Conservation (phyloP, 2,113 vertebrate species). For the Pardalotus punctatus region DNA sequence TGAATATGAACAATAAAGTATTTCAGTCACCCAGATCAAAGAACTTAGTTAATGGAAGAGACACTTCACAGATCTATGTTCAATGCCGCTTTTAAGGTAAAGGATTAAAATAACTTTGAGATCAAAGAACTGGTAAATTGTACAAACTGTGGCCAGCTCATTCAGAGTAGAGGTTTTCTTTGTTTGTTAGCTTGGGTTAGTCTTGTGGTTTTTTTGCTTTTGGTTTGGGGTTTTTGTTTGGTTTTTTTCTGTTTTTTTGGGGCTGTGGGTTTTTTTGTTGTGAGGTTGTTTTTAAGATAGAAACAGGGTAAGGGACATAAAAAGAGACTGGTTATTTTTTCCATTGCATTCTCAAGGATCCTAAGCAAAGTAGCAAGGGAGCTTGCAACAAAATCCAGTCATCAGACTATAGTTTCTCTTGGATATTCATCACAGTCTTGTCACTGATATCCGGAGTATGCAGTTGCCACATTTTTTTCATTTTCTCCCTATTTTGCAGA, state of each 20-base stretch:
- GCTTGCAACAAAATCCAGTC: background rate
- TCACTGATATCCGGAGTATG: background rate
- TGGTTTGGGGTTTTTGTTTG: background rate
- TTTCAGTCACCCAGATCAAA: background rate
- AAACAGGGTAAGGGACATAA: accelerated
- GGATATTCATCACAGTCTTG: background rate
- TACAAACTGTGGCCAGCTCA: background rate
- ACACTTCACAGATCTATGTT: background rate
- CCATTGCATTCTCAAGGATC: background rate
- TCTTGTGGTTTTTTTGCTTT: background rate
- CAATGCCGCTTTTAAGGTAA: background rate
- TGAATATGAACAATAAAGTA: background rate
- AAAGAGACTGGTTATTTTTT: background rate
- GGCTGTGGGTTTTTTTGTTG: background rate
- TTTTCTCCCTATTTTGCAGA: background rate
- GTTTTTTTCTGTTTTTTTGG: background rate
- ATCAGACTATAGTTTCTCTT: background rate
- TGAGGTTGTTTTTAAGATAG: background rate
- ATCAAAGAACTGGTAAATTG: background rate
- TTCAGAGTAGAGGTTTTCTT: background rate
- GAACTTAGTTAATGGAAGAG: background rate
- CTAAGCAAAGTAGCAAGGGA: background rate
- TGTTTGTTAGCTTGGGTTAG: background rate
- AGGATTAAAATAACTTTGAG: background rate
- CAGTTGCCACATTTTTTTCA: background rate